Conservation (phyloP, 2,888 invertebrate species). For the Actias luna region DNA sequence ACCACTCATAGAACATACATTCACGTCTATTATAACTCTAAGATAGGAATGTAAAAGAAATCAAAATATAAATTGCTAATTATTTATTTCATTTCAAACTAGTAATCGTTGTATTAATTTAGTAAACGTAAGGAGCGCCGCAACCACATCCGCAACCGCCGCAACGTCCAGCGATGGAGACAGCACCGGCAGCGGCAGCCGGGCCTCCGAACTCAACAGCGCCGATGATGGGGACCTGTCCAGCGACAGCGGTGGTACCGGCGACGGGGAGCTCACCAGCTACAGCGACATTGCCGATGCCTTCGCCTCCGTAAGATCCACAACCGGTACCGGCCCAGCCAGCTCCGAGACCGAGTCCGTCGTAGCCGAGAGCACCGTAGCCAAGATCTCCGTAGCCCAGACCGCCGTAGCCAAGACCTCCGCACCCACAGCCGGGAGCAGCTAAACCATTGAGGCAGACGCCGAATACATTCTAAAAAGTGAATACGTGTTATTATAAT, state of each 20-base stretch:
- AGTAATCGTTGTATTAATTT: too few relatives aligned
- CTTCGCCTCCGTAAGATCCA: conserved; percentile 8
- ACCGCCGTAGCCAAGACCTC: too few relatives aligned
- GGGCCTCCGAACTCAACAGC: conserved; percentile 29
- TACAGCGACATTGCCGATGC: too few relatives aligned
- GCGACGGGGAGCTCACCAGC: too few relatives aligned
- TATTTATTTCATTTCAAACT: too few relatives aligned
- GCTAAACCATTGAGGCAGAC: too few relatives aligned
- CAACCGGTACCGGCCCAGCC: conserved; percentile 15
- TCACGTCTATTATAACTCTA: too few relatives aligned
- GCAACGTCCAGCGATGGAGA: conserved; percentile 32
- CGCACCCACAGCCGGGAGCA: too few relatives aligned
- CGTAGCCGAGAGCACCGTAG: not conserved
- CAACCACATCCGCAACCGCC: conserved; percentile 35
- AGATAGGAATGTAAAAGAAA: too few relatives aligned
- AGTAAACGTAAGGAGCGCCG: conserved; percentile 23
- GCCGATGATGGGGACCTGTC: conserved; percentile 42
- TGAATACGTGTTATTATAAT: not conserved
- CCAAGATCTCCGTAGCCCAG: not conserved
- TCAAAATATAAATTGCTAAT: too few relatives aligned
- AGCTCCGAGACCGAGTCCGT: conserved; percentile 17
- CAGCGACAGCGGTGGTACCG: conserved; percentile 38
- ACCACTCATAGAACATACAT: too few relatives aligned
- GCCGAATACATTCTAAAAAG: conserved; percentile 19
- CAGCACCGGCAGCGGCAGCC: conserved; percentile 31